Evolutionary conservation across 2,113 vertebrate genomes (phyloP), one percentile per base, ranked within the genome.

Genomic region (Entomyzon cyanotis): DNA sequence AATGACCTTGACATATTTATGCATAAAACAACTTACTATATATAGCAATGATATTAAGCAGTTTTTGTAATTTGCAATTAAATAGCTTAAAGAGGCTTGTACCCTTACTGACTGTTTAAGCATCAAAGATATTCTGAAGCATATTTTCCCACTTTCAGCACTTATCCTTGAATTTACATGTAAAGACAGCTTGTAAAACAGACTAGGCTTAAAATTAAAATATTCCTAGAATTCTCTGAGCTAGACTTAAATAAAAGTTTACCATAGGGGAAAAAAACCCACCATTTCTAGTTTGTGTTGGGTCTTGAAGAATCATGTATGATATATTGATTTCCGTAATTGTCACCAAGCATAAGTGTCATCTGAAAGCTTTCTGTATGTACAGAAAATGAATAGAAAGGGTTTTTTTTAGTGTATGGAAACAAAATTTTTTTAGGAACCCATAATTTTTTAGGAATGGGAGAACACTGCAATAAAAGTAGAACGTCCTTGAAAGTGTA

Each of bases 1-100:
- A 93, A 75, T 89, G 86, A 93, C 94, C 91, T 97, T 94, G 86
- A 65, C 55, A 70, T 62, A 93, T 92, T 94, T 95, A 69, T 81
- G 33, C 73, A 87, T 92, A 75, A 95, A 93, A 20, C 56, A 90
- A 25, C 56, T 89, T 86, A 27, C 88, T 86, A 74, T 93, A 52
- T 87, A 94, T 90, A 95, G 86, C 2, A 1, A n/a, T 56, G 76
- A 77, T 84, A 81, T 86, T 89, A 88, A 84, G 46, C 52, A 92
- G 56, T 81, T 96, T 95, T 87, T 93, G 42, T 47, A 39, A 37
- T 92, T 95, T 78, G 52, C 56, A 90, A 84, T 95, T 97, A 92
- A 94, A 83, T 80, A 74, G 67, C 79, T 95, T 77, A 41, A 83
- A 94, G 64, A 89, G 24, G 28, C 56, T 88, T 65, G 46, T 86